These are phyloP conservation scores for Trematomus loennbergii DNA, from an alignment of 2,113 vertebrate species.

Conservation along the genomic window DNA sequence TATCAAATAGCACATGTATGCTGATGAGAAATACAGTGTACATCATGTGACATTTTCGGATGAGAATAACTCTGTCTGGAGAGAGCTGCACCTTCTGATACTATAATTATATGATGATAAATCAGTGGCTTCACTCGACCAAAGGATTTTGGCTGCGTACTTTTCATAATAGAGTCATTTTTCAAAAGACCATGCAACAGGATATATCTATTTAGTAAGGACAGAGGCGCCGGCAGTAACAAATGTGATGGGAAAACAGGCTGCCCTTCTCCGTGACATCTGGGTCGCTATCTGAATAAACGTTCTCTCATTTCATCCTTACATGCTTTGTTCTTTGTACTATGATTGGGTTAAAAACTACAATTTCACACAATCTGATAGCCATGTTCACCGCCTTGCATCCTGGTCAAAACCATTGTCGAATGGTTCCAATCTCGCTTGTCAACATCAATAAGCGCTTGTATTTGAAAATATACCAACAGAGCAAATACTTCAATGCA, in stretches of 20 bases:
- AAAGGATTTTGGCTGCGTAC: slow-evolving; percentile 60
- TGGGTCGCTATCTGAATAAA: neutral
- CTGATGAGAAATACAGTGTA: neutral
- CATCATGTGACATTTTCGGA: neutral
- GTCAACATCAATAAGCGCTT: neutral
- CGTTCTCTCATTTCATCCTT: neutral
- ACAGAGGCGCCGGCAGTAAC: slow-evolving; percentile 54
- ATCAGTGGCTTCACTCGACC: slow-evolving; percentile 44
- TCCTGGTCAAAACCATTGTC: neutral
- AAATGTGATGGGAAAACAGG: slow-evolving; percentile 34
- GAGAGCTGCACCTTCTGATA: slow-evolving; percentile 30
- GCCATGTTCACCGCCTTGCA: neutral
- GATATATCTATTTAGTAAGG: slow-evolving; percentile 60
- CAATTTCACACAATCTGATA: neutral
- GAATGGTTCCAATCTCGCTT: rapidly evolving
- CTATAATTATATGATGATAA: slow-evolving; percentile 64
- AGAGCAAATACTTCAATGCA: neutral
- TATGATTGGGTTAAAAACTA: neutral
- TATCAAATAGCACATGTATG: too few relatives aligned
- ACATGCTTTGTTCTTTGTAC: neutral
- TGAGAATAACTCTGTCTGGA: neutral
- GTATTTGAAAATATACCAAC: neutral
- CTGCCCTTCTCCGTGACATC: neutral
- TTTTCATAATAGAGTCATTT: slow-evolving; percentile 66
- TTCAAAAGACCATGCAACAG: slow-evolving; percentile 49